A percentile compares a stretch with the other conserved stretches of the same genome.
These are phyloP conservation scores for Thera obeliscata DNA, from an alignment of 2,888 invertebrate genomes.

Conservation along the genomic window DNA sequence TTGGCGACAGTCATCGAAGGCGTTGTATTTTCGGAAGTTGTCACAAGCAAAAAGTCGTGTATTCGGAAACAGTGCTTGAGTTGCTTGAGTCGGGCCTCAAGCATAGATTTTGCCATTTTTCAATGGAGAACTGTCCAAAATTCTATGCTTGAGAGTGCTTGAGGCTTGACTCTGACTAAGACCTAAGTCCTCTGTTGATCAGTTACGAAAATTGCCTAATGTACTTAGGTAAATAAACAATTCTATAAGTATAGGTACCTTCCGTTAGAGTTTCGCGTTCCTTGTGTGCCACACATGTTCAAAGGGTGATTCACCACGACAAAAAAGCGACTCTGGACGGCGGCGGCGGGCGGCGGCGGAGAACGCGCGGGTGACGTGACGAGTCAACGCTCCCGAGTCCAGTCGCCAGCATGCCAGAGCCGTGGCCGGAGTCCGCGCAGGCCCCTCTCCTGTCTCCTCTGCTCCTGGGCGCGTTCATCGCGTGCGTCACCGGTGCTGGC, in stretches of 20 bases:
- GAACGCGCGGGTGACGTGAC: constrained; percentile 72
- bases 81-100: too few species aligned
- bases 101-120: too few species aligned
- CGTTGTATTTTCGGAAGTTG: too few species aligned
- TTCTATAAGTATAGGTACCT: constrained; percentile 37
- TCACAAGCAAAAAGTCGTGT: too few species aligned
- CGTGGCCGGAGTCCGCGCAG: constrained; percentile 60
- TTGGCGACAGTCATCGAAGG: too few species aligned
- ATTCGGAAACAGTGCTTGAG: too few species aligned
- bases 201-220: neutral
- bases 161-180: too few species aligned
- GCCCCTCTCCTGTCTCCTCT: constrained; percentile 66
- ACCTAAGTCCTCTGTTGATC: too few species aligned
- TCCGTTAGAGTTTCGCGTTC: constrained; percentile 54
- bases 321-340: constrained; percentile 68
- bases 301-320: constrained; percentile 73
- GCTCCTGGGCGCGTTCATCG: constrained; percentile 63
- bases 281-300: constrained; percentile 71
- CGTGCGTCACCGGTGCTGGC: constrained; percentile 74
- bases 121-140: too few species aligned
- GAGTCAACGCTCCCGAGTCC: constrained; percentile 82
- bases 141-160: too few species aligned
- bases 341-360: constrained; percentile 47
- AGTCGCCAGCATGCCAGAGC: constrained; percentile 72
- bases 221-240: constrained; percentile 37